Evolutionary conservation across 2,113 vertebrate species (phyloP).

Genomic region (Sinocyclocheilus maitianheensis): DNA sequence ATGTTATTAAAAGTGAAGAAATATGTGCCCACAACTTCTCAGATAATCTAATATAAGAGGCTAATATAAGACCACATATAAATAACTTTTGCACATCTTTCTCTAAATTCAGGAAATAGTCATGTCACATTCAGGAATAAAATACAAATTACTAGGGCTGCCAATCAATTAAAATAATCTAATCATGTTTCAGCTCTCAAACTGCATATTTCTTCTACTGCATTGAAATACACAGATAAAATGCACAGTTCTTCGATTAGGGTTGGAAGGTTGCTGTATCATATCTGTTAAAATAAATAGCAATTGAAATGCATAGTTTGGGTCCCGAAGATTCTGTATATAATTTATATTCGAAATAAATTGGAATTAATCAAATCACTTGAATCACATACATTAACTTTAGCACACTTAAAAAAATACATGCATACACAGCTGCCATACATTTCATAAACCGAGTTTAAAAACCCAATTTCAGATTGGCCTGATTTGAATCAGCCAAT

Average conservation of each 20-base stretch:
- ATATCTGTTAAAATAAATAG: not conserved
- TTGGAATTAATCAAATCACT: not conserved
- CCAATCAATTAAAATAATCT: not conserved
- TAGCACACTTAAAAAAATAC: not conserved
- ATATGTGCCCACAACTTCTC: not conserved
- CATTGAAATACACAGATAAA: not conserved
- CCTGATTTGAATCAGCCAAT: too few species aligned
- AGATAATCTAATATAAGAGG: not conserved
- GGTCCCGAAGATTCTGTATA: not conserved
- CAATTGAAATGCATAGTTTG: not conserved
- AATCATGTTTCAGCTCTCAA: not conserved
- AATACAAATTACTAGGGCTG: not conserved
- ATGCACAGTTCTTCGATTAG: slow-evolving; percentile 1
- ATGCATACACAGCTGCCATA: too few species aligned
- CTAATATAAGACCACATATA: not conserved
- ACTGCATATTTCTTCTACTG: not conserved
- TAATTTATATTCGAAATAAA: not conserved
- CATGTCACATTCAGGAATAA: not conserved
- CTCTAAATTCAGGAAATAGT: not conserved
- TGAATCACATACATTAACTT: not conserved
- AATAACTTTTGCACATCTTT: not conserved
- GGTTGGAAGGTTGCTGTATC: not conserved
- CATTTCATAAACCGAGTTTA: too few species aligned
- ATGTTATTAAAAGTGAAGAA: slow-evolving; percentile 20
- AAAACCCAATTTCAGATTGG: too few species aligned